Conservation (phyloP, 2,113 vertebrate genomes). For the Synchiropus splendidus region DNA sequence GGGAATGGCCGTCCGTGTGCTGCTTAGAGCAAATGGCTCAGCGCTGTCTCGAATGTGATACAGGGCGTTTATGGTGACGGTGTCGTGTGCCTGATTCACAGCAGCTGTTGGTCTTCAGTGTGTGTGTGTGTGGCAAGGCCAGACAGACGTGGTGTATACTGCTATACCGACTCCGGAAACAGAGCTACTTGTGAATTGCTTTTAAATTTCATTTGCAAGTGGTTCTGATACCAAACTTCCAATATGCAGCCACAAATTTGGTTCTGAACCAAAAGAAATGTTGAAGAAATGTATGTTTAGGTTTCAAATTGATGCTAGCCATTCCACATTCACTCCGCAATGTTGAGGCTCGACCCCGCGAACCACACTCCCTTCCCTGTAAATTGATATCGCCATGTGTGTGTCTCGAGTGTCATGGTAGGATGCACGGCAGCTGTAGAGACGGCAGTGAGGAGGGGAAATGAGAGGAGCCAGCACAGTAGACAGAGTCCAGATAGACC, state of each 20-base stretch:
- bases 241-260: too few species aligned
- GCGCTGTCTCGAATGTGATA: slow-evolving; percentile 52
- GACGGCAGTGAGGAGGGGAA: slow-evolving; percentile 39
- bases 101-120: slow-evolving; percentile 29
- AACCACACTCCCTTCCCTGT: slow-evolving; percentile 27
- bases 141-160: slow-evolving; percentile 18
- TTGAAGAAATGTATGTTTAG: slow-evolving; percentile 15
- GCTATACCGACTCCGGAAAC: too few species aligned
- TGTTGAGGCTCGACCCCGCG: slow-evolving; percentile 23
- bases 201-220: too few species aligned
- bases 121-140: slow-evolving; percentile 22
- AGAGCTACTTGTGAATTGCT: too few species aligned
- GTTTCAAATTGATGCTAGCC: slow-evolving; percentile 16
- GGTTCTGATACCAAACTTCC: too few species aligned
- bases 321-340: slow-evolving; percentile 8
- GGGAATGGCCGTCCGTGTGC: slow-evolving; percentile 19
- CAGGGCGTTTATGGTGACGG: slow-evolving; percentile 49
- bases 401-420: slow-evolving; percentile 32
- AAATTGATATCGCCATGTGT: slow-evolving; percentile 26
- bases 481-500: slow-evolving; percentile 60
- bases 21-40: slow-evolving; percentile 40
- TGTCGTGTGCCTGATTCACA: slow-evolving; percentile 3
- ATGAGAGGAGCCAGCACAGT: slow-evolving; percentile 42
- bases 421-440: slow-evolving; percentile 45
- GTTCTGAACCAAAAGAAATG: background rate